Conservation (phyloP, 2,113 vertebrate genomes). For the Origma solitaria region DNA sequence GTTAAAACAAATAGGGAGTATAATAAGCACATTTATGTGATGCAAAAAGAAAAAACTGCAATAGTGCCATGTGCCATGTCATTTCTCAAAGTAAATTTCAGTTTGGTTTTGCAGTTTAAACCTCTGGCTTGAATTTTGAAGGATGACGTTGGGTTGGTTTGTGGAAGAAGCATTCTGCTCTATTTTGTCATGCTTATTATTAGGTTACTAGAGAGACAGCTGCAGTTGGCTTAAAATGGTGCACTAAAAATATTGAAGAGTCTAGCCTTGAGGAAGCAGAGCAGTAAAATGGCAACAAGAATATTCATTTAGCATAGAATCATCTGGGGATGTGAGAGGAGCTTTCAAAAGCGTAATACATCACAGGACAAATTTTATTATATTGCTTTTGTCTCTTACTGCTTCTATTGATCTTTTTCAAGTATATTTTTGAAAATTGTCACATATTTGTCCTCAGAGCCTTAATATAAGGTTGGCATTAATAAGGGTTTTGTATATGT, state of each 20-base stretch:
- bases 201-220: not conserved
- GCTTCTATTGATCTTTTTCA: conserved; percentile 28
- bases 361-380: not conserved
- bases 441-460: not conserved
- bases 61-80: not conserved
- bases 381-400: not conserved
- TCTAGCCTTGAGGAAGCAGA: not conserved
- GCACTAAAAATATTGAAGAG: not conserved
- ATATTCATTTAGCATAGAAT: not conserved
- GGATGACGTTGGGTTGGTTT: not conserved
- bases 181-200: not conserved
- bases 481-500: not conserved
- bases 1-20: not conserved
- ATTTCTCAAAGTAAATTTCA: not conserved
- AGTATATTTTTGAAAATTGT: not conserved
- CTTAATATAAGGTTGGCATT: not conserved
- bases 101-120: not conserved
- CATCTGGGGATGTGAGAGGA: not conserved
- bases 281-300: not conserved
- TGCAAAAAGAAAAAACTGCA: not conserved
- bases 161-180: not conserved
- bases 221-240: not conserved
- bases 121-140: not conserved
- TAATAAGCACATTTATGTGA: not conserved
- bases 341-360: not conserved